These are phyloP conservation scores for Cyanoramphus novaezelandiae DNA, from an alignment of 2,113 vertebrate species.

Conservation along the genomic window DNA sequence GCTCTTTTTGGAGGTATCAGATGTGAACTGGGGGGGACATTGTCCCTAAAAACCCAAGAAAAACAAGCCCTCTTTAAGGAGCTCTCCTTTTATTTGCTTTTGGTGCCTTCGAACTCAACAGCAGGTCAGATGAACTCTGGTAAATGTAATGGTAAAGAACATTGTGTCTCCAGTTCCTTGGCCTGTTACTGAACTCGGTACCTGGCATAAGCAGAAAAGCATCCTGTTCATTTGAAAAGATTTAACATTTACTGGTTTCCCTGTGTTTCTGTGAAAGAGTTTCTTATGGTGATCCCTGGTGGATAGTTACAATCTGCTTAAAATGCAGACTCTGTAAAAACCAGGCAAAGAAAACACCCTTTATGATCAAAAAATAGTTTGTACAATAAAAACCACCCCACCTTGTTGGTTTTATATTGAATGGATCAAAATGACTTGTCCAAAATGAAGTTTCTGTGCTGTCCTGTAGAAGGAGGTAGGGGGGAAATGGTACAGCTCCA, in stretches of 20 bases:
- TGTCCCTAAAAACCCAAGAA: not conserved
- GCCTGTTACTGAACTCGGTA: slow-evolving; percentile 32
- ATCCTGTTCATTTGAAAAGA: slow-evolving; percentile 42
- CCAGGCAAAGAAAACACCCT: slow-evolving; percentile 51
- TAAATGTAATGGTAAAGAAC: slow-evolving; percentile 2
- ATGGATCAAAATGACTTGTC: not conserved
- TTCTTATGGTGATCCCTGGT: slow-evolving; percentile 40
- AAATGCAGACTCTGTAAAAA: slow-evolving; percentile 49
- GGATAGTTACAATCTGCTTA: slow-evolving; percentile 27
- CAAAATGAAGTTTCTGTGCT: slow-evolving; percentile 47
- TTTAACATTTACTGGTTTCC: slow-evolving; percentile 44
- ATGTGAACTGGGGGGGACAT: not conserved
- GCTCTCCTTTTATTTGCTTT: not conserved
- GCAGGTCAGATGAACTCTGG: not conserved
- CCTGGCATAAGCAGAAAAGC: slow-evolving; percentile 52
- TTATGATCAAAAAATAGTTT: slow-evolving; percentile 43
- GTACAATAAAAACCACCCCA: not conserved
- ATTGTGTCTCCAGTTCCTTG: not conserved
- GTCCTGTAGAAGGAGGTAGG: not conserved
- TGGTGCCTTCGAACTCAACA: not conserved
- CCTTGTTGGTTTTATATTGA: slow-evolving; percentile 34
- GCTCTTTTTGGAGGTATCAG: not conserved
- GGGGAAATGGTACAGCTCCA: not conserved
- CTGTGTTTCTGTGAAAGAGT: slow-evolving; percentile 30
- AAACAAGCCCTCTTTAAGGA: not conserved